Evolutionary conservation across 2,888 invertebrate genomes (phyloP), one percentile per base, ranked within the genome.

Genomic region (Epirrhoe tristata): DNA sequence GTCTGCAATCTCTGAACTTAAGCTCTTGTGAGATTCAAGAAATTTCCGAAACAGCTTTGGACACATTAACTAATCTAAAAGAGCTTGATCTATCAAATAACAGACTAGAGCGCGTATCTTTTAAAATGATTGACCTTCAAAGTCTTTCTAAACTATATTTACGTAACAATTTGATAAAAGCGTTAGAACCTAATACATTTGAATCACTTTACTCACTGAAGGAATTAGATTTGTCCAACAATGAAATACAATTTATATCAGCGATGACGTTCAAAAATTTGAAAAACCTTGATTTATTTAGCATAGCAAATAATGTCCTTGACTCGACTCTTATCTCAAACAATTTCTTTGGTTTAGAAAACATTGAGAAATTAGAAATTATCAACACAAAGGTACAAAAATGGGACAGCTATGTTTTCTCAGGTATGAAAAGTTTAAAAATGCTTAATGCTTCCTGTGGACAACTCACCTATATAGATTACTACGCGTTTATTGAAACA

Each of bases 141-240:
- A 58, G 55, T n/a, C 54, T 67, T 32, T 24, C 50, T 1, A 63
- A 55, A n/a, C 12, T 67, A n/a, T 14, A 58, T 39, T 12, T 67
- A 12, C 39, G 32, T 3, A 55, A 63, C 46, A 67, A 67, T n/a
- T 54, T 10, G 0, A 63, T 67, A 50, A 32, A 12, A 46, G 57
- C 58, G 58, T 32, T 67, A 55, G 48, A 54, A 0, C 17, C 62
- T 24, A 43, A 58, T 34, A 51, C 39, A 8, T 67, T 67, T 55
- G 39, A 51, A 32, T 24, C 32, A n/a, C 34, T 67, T n/a, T 31
- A 46, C 10, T 54, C 34, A 16, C 36, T 67, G 8, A 58, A 8
- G 46, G 66, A 58, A 14, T 51, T 67, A 54, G 58, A 67, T 16
- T 39, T 67, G 12, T 67, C 66, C 14, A 58, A 67, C 24, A 67